A percentile compares a stretch with the other conserved stretches of the same genome.
Conservation (phyloP, 2,888 invertebrate species). For the Drosophila hawaiiensis region DNA sequence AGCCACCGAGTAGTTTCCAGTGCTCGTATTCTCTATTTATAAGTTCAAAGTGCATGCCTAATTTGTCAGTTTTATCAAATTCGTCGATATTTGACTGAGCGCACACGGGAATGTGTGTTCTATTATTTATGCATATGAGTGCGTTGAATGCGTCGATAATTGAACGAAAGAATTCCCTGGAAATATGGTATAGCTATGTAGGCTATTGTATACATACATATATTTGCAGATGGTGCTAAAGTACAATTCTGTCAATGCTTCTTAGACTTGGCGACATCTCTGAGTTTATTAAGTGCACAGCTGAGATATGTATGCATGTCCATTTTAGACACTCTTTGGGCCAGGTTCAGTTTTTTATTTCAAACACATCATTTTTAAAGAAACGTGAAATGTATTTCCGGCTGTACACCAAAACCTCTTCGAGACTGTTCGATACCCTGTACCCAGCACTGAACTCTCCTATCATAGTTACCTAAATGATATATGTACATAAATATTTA, state of each 20-base stretch:
- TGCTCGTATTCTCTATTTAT: slow-evolving; percentile 28
- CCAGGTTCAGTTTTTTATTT: background rate
- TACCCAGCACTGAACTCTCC: background rate
- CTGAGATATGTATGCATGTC: background rate
- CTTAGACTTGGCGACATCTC: background rate
- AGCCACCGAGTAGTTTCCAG: slow-evolving; percentile 15
- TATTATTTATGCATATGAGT: slow-evolving; percentile 13
- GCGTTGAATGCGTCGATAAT: background rate
- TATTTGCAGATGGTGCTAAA: background rate
- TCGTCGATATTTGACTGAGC: slow-evolving; percentile 57
- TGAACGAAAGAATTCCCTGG: background rate
- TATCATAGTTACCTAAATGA: background rate
- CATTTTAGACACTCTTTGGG: background rate
- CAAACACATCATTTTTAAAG: background rate
- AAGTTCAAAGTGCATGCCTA: slow-evolving; percentile 71
- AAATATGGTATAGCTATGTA: background rate
- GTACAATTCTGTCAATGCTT: background rate
- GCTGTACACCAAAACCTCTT: background rate
- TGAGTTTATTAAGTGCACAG: background rate
- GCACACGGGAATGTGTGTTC: background rate
- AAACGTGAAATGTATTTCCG: background rate
- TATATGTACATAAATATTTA: background rate
- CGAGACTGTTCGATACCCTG: background rate
- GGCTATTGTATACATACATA: background rate
- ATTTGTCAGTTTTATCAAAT: slow-evolving; percentile 54